Conservation (phyloP, 1,140 invertebrate genomes). For the Dolichoris vasculosae region DNA sequence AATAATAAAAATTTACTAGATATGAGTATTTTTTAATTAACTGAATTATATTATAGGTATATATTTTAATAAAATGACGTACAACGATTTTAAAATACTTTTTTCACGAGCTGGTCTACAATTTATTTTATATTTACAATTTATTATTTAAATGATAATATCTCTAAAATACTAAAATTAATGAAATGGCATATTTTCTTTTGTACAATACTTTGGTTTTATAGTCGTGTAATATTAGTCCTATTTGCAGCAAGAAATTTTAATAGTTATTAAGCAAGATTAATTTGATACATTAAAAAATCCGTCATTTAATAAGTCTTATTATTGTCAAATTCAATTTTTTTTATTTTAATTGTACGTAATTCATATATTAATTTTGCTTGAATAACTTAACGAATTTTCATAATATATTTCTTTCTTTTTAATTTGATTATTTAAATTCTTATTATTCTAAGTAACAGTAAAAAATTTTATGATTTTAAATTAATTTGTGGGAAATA, state of each 20-base stretch:
- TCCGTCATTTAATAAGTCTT: background rate
- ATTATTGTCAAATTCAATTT: background rate
- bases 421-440: background rate
- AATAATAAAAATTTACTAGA: no score
- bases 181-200: background rate
- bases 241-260: background rate
- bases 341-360: background rate
- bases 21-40: no score
- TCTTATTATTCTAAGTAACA: no score
- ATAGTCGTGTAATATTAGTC: background rate
- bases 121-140: background rate
- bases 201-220: background rate
- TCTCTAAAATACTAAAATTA: background rate
- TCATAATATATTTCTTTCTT: background rate
- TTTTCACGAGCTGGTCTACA: background rate
- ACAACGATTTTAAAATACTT: background rate
- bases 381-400: background rate
- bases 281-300: background rate
- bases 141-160: constrained; percentile 1
- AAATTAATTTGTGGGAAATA: background rate
- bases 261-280: background rate
- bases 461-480: background rate
- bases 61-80: background rate
- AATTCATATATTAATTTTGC: background rate
- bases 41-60: no score